These are phyloP conservation scores for Esox masquinongy DNA, from an alignment of 2,797 vertebrate species.

Conservation along the genomic window DNA sequence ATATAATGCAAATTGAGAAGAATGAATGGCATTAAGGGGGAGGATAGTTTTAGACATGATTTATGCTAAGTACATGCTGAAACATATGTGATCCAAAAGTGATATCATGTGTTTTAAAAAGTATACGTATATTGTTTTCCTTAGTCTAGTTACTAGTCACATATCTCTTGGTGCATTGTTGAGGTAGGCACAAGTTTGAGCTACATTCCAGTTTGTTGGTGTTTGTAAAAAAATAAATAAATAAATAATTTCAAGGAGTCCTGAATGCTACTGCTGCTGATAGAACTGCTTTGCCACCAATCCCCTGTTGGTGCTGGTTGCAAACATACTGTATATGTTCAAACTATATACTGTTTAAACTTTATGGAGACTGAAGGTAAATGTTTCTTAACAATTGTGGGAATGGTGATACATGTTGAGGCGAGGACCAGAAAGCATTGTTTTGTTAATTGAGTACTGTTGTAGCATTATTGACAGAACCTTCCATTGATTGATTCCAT, in stretches of 20 bases:
- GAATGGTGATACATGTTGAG: not conserved
- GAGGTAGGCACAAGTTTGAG: too few species aligned
- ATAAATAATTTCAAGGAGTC: not conserved
- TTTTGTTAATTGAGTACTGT: not conserved
- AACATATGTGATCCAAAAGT: not conserved
- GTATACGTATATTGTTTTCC: not conserved
- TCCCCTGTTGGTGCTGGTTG: not conserved
- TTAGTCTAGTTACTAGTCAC: not conserved
- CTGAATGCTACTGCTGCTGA: not conserved
- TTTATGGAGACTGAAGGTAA: not conserved
- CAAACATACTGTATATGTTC: constrained; percentile 1
- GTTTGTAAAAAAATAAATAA: too few species aligned
- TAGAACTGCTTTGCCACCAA: too few species aligned
- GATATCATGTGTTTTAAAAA: not conserved
- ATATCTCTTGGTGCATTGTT: not conserved
- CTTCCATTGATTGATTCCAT: not conserved
- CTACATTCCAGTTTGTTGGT: too few species aligned
- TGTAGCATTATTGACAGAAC: not conserved
- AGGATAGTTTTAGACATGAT: not conserved
- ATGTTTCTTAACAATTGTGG: not conserved
- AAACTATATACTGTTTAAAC: not conserved
- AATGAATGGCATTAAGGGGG: not conserved
- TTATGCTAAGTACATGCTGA: not conserved
- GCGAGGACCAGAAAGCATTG: not conserved
- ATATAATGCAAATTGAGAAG: not conserved